Base-by-base conservation (phyloP, 2,113 vertebrate species). In the Ammospiza nelsoni region DNA sequence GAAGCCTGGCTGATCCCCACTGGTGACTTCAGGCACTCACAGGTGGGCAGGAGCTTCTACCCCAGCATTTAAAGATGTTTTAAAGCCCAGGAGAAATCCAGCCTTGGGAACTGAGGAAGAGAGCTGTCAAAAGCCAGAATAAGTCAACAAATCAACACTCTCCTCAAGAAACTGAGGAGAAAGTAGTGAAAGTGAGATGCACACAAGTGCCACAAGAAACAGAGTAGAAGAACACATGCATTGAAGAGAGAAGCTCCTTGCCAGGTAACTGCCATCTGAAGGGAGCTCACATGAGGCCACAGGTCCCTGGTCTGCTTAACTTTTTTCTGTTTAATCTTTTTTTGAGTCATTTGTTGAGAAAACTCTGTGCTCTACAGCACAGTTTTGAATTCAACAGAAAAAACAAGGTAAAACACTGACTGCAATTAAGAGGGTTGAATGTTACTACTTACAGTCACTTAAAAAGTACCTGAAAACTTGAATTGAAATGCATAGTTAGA, bases 191-290 rank as follows among this genome's bases (percentile, higher is more conserved):
- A 89, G 43, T 12, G 28, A 84, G 57, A 29, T 49, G 48, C 35
- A 35, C 27, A 33, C 41, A 65, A 77, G 46, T 8, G 41, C 48
- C 24, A 48, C 28, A 61, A 59, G 35, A 43, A 83, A 37, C 1
- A 14, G 23, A 89, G 78, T 0, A 68, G n/a, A 65, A 49, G 3
- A 79, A 33, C 3, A 29, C 0, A 1, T 14, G 28, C 6, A 35
- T 11, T 69, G 12, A 54, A 80, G 41, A 69, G 29, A 77, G 51
- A 71, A 33, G 9, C 39, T 65, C 74, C 37, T 37, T 11, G 27
- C 6, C 35, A 46, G 13, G 43, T 24, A 81, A 80, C 39, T 44
- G 41, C 41, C 72, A 9, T 3, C 66, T 9, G 11, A 62, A 49
- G 17, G 29, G 1, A 11, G 54, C 54, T 76, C 67, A 29, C 6